Base-by-base conservation (phyloP, 2,113 vertebrate genomes). In the Nettapus auritus region DNA sequence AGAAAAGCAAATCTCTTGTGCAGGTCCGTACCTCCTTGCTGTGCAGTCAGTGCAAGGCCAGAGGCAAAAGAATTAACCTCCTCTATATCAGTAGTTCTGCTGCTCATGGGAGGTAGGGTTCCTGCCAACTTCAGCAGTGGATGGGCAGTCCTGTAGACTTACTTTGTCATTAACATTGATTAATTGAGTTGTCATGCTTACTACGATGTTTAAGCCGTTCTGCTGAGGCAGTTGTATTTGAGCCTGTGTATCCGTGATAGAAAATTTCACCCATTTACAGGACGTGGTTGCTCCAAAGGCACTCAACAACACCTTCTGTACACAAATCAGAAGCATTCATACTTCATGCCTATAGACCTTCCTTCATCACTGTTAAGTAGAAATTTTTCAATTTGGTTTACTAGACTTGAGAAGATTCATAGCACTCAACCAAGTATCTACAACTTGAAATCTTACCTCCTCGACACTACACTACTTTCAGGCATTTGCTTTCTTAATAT, bases 41-140 rank as follows among this genome's bases (percentile, higher is more conserved):
- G 26, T 7, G 11, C 0, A 88, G 14, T 53, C 56, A 70, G 13
- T 36, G 14, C 22, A 90, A 88, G 57, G n/a, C 46, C 31, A 20
- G 36, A 82, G 36, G 74, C 29, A 79, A 40, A 60, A 88, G 9
- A 25, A 17, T 36, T 21, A 68, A 59, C 31, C 9, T 83, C 26
- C 36, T 82, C 13, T 3, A 9, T 67, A 20, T 5, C 3, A 48
- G 36, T 9, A 63, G 34, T 78, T 74, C 77, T 48, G 20, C 8
- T 70, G 20, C n/a, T 42, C 1, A 1, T 0, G 1, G 68, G 11
- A 29, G 20, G 14, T 7, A 29, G 13, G 75, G 38, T 17, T 92
- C 33, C 66, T 53, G 34, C 9, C 23, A 67, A 2, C 6, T 53
- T 75, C 26, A 79, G 42, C 36, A 55, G 6, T 33, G 52, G 28